These are phyloP conservation scores for Seira sanloemensis DNA, from an alignment of 2,888 invertebrate genomes.

Conservation along the genomic window DNA sequence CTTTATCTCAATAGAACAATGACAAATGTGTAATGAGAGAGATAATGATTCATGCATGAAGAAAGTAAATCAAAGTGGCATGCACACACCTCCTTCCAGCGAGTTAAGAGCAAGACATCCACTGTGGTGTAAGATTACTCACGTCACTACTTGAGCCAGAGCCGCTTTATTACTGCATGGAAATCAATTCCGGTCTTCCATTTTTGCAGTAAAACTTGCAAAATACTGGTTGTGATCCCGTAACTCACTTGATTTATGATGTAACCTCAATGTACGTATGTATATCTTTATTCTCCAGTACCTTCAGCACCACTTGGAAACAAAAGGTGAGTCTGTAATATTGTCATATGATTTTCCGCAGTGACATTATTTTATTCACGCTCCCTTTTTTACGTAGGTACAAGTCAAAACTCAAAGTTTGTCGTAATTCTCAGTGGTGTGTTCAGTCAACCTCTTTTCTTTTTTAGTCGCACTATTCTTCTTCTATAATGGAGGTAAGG, in stretches of 20 bases:
- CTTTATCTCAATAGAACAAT: constrained; percentile 8
- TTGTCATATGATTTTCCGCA: constrained; percentile 47
- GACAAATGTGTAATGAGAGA: background rate
- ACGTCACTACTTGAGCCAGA: background rate
- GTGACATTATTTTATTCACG: constrained; percentile 47
- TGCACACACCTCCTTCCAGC: too few relatives aligned
- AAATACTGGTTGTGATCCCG: background rate
- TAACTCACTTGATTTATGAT: background rate
- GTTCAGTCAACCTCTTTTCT: too few relatives aligned
- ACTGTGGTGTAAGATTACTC: background rate
- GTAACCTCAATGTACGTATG: constrained; percentile 5
- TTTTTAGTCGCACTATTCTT: background rate
- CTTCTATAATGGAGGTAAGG: background rate
- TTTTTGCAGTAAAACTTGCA: background rate
- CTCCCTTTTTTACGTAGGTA: constrained; percentile 6
- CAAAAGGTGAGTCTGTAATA: constrained; percentile 18
- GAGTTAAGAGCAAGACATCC: too few relatives aligned
- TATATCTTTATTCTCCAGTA: background rate
- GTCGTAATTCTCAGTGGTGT: background rate
- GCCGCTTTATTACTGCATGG: constrained; percentile 5
- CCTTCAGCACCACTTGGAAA: background rate
- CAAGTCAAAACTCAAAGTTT: background rate
- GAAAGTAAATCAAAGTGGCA: background rate
- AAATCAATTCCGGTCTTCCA: constrained; percentile 14
- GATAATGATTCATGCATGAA: constrained; percentile 4